Evolutionary conservation across 2,797 vertebrate species (phyloP).

Genomic region (Pelobates cultripes): DNA sequence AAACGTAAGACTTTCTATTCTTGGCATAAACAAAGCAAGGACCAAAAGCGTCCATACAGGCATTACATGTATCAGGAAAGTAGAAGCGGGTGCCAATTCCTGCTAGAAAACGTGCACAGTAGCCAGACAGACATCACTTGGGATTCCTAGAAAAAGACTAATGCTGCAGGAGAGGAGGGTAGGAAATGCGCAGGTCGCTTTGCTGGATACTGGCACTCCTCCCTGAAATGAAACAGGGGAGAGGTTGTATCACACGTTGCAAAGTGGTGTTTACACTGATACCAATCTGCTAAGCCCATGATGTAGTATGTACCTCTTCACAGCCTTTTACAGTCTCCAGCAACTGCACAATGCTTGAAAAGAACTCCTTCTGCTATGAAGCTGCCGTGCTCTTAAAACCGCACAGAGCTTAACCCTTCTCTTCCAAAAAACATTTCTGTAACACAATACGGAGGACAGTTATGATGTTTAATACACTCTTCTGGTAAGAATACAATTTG

Average conservation of each 20-base stretch:
- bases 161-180: background rate
- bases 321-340: background rate
- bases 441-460: too few relatives aligned
- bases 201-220: background rate
- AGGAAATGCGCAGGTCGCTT: background rate
- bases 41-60: too few relatives aligned
- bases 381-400: background rate
- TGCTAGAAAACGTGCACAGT: background rate
- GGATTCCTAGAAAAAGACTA: background rate
- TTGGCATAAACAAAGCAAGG: too few relatives aligned
- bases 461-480: too few relatives aligned
- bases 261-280: constrained; percentile 10
- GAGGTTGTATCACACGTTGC: background rate
- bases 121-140: background rate
- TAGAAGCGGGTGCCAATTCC: too few relatives aligned
- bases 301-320: constrained; percentile 1
- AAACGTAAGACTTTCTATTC: too few relatives aligned
- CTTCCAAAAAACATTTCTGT: background rate
- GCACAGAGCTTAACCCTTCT: background rate
- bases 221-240: background rate
- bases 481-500: too few relatives aligned
- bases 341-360: background rate
- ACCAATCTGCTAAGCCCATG: constrained; percentile 2
- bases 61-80: too few relatives aligned
- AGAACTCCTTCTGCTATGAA: background rate